Evolutionary conservation across 2,113 vertebrate species (phyloP).

Genomic region (Leucoraja erinaceus): DNA sequence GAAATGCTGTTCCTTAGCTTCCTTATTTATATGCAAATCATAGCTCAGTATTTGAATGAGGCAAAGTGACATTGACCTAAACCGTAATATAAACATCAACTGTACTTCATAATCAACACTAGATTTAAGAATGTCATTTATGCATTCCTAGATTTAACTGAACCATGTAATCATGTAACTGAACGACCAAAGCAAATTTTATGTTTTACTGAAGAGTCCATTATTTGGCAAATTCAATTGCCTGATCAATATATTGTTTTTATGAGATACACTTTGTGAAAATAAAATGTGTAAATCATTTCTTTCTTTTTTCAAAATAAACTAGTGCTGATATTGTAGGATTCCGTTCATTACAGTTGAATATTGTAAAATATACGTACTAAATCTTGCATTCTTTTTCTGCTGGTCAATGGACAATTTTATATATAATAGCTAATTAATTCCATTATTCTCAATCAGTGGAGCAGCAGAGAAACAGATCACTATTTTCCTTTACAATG

Average conservation of each 20-base stretch:
- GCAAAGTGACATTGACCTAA: background rate
- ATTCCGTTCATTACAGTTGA: background rate
- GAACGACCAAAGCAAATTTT: background rate
- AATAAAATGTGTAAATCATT: background rate
- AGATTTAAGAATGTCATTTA: background rate
- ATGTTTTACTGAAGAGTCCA: background rate
- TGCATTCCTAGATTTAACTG: background rate
- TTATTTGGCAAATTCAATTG: background rate
- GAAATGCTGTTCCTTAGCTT: constrained; percentile 15
- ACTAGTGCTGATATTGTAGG: background rate
- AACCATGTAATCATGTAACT: background rate
- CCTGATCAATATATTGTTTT: background rate
- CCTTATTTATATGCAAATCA: constrained; percentile 33
- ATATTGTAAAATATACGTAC: background rate
- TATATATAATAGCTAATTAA: background rate
- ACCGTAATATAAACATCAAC: background rate
- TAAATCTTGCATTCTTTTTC: background rate
- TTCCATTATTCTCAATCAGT: background rate
- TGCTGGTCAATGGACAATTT: background rate
- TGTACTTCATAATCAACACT: constrained; percentile 10
- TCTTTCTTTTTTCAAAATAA: constrained; percentile 10
- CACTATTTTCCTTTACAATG: background rate
- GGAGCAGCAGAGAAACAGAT: background rate
- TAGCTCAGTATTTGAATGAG: background rate
- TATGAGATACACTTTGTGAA: background rate